Evolutionary conservation across 2,888 invertebrate species (phyloP), one percentile per base, ranked within the genome.

Genomic region (Ganaspis brasiliensis): DNA sequence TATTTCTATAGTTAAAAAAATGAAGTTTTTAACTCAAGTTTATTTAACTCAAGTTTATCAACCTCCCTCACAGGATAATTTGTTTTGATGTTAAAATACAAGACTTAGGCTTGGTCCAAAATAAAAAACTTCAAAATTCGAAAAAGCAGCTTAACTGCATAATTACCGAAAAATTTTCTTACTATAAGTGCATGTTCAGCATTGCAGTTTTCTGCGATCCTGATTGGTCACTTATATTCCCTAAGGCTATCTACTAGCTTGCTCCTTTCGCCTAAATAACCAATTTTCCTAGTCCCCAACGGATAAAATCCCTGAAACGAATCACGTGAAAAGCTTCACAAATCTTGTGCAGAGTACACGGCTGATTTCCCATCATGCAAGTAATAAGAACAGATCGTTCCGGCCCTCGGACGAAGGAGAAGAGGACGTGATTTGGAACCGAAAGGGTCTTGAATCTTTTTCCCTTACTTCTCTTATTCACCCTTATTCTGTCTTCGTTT

Each of bases 401-500:
- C 26, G 24, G 45, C 24, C 67, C 45, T 24, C 45, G 40, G 40
- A 45, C 24, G 45, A 67, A 45, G 45, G 14, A 67, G 45, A 4
- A n/a, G n/a, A 67, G n/a, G 24, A 67, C 67, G 67, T 67, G 67
- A 67, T 67, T 67, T 67, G 67, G n/a, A 45, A 67, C 19, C 67
- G 45, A 67, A 67, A 67, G 24, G 63, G 37, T 67, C 63, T 45
- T 24, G 24, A 67, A 67, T 45, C 21, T 40, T 67, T 21, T 67
- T 40, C 24, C 24, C n/a, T 16, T 67, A 40, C 24, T 37, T 21
- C 21, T 67, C 24, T 21, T 24, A 45, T 67, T 67, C 45, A 45
- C 67, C 67, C 45, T 21, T 24, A 40, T 45, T 45, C 14, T 21
- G 2, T n/a, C 14, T 45, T 45, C 24, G 67, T 40, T 63, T 14